These are phyloP conservation scores for Drosophila ustulata DNA, from an alignment of 2,888 invertebrate species.

Conservation along the genomic window DNA sequence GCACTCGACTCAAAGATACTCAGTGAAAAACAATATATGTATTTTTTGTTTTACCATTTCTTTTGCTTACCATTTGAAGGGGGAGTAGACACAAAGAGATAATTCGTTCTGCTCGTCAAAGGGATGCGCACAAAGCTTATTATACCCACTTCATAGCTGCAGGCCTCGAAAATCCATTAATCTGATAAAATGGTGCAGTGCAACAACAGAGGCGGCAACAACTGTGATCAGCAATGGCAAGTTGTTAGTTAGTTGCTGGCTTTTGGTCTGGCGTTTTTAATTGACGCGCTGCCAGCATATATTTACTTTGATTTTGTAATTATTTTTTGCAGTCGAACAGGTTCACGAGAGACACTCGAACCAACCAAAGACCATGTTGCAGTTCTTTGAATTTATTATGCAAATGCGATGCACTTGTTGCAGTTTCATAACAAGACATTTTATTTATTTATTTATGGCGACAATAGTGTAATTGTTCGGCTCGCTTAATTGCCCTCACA, in stretches of 20 bases:
- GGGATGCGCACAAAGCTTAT: neutral
- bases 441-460: conserved; percentile 44
- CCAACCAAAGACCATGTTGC: conserved; percentile 13
- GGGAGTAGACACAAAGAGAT: neutral
- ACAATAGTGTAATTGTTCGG: conserved; percentile 54
- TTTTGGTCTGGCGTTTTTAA: conserved; percentile 51
- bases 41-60: neutral
- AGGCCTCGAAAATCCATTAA: conserved; percentile 41
- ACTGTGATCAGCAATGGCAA: conserved; percentile 33
- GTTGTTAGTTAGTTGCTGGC: conserved; percentile 40
- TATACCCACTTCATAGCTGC: conserved; percentile 6
- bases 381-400: conserved; percentile 57
- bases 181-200: conserved; percentile 45
- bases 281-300: conserved; percentile 61
- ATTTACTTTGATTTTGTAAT: conserved; percentile 62
- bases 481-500: conserved; percentile 73
- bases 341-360: conserved; percentile 43
- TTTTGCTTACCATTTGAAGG: neutral
- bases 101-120: neutral
- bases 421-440: conserved; percentile 18
- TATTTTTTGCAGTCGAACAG: conserved; percentile 47
- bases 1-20: conserved; percentile 7
- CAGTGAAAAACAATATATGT: neutral
- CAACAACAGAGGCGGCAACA: conserved; percentile 29
- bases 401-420: conserved; percentile 62